A percentile compares a stretch with the other conserved stretches of the same genome.
Evolutionary conservation across 2,113 vertebrate species (phyloP).

Genomic region (Gopherus flavomarginatus): DNA sequence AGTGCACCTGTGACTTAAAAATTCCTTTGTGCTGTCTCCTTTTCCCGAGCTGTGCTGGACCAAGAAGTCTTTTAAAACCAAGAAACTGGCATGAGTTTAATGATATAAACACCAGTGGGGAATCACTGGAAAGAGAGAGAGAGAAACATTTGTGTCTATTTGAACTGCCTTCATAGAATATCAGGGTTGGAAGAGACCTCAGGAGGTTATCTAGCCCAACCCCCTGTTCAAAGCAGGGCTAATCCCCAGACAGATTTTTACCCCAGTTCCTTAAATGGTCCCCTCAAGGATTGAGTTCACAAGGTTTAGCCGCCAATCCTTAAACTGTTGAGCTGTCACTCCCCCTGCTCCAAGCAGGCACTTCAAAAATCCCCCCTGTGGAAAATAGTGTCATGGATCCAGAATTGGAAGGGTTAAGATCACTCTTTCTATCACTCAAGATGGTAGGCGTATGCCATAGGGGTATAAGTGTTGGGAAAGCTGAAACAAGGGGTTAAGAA

Average conservation of each 20-base stretch:
- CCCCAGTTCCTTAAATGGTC: too few species aligned
- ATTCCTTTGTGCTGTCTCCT: background rate
- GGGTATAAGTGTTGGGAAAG: constrained; percentile 46
- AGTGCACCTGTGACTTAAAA: background rate
- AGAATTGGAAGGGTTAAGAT: constrained; percentile 55
- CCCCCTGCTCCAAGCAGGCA: accelerated
- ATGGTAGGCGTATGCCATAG: constrained; percentile 36
- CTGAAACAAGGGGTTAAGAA: constrained; percentile 69
- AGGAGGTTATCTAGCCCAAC: too few species aligned
- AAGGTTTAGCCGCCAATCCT: too few species aligned
- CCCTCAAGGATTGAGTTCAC: too few species aligned
- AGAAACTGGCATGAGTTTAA: background rate
- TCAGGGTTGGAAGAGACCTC: too few species aligned
- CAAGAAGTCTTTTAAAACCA: background rate
- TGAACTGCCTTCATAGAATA: background rate
- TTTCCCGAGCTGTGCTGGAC: background rate
- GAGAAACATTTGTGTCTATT: background rate
- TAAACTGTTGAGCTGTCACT: too few species aligned
- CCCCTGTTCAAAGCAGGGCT: too few species aligned
- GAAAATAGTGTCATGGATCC: constrained; percentile 24
- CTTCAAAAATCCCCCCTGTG: background rate
- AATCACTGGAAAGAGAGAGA: background rate
- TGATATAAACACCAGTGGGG: background rate
- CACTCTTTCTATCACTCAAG: constrained; percentile 53
- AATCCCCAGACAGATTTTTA: too few species aligned